A percentile compares a stretch with the other conserved stretches of the same genome.
phyloP scores from a whole-genome alignment of 2,797 vertebrate genomes.

The Bradypus variegatus region DNA sequence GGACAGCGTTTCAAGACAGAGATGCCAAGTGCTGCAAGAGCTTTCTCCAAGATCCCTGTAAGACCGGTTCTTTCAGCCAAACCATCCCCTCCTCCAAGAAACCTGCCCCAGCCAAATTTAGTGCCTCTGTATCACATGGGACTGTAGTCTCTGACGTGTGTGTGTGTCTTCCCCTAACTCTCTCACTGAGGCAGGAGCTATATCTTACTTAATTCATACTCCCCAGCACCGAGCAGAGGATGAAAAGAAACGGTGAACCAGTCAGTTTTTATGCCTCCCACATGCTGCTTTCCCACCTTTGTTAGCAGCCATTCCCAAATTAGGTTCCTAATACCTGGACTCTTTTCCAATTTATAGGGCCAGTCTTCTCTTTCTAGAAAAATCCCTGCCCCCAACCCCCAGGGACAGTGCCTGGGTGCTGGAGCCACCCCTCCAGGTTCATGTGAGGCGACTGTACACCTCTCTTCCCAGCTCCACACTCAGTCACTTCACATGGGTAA shows the following conservation, averaged over 20 bases:
- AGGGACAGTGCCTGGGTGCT: not conserved
- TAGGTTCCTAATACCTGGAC: not conserved
- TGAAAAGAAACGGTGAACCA: not conserved
- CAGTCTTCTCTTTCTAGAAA: not conserved
- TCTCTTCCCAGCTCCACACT: not conserved
- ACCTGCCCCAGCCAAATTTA: not conserved
- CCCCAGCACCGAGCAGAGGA: not conserved
- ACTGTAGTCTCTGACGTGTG: not conserved
- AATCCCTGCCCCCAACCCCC: not conserved
- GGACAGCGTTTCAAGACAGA: not conserved
- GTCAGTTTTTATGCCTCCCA: not conserved
- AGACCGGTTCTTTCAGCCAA: not conserved
- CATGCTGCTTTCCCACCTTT: not conserved
- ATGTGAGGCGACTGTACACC: not conserved
- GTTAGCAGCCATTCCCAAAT: not conserved
- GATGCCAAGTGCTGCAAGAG: not conserved
- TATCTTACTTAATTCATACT: not conserved
- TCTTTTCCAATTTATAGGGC: not conserved
- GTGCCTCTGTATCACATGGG: not conserved
- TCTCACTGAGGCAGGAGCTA: not conserved
- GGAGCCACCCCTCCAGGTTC: not conserved
- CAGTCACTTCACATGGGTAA: rapidly evolving
- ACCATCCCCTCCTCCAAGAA: not conserved
- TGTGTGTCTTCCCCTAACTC: not conserved
- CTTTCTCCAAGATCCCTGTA: not conserved